Evolutionary conservation across 2,797 vertebrate species (phyloP).

Genomic region (Enteromius treurensis): DNA sequence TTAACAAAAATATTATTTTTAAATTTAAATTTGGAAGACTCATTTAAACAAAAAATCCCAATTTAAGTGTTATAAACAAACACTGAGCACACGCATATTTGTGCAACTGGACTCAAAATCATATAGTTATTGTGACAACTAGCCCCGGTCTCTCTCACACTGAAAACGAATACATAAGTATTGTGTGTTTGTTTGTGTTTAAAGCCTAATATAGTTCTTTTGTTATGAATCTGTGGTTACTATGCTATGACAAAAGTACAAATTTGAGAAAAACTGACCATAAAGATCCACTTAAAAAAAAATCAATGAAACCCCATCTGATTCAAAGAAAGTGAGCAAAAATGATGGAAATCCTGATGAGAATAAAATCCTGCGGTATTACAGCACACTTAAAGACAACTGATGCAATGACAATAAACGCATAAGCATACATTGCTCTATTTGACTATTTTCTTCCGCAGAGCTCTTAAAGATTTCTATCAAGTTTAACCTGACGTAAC

Average conservation of each 20-base stretch:
- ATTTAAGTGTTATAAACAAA: neutral
- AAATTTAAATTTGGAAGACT: too few relatives aligned
- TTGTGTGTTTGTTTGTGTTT: neutral
- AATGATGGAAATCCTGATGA: neutral
- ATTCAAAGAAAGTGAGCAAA: neutral
- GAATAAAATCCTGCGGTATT: neutral
- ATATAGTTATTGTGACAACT: neutral
- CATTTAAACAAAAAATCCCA: too few relatives aligned
- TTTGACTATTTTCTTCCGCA: neutral
- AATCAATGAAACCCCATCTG: neutral
- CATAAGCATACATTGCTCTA: neutral
- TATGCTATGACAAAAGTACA: neutral
- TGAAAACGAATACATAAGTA: neutral
- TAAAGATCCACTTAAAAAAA: neutral
- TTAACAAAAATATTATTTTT: neutral
- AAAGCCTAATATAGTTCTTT: neutral
- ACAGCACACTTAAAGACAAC: neutral
- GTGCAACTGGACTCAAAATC: neutral
- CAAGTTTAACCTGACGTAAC: neutral
- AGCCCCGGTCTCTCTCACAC: neutral
- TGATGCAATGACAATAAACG: neutral
- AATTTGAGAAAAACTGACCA: neutral
- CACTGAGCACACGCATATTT: neutral
- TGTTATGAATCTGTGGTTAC: neutral
- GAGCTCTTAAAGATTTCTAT: neutral